Conservation (phyloP, 2,888 invertebrate species). For the Polia nebulosa region DNA sequence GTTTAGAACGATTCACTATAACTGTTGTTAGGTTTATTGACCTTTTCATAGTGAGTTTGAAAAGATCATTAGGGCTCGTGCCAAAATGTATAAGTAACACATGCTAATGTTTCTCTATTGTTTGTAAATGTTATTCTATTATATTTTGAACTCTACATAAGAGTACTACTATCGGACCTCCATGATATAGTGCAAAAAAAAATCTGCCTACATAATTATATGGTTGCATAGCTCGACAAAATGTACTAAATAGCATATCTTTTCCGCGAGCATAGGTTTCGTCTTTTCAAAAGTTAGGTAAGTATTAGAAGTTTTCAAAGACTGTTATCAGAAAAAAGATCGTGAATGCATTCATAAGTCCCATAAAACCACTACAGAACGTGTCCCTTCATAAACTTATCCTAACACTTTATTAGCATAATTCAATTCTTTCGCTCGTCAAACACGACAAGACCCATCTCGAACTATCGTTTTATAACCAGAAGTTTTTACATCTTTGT, state of each 20-base stretch:
- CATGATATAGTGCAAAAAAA: too few relatives aligned
- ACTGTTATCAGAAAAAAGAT: constrained; percentile 5
- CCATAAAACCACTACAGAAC: constrained; percentile 26
- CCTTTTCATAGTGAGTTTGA: constrained; percentile 25
- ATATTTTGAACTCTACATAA: neutral
- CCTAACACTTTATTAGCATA: constrained; percentile 53
- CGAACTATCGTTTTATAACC: constrained; percentile 54
- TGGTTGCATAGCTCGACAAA: too few relatives aligned
- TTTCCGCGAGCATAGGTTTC: too few relatives aligned
- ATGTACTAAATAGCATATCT: too few relatives aligned
- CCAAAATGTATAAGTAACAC: constrained; percentile 26
- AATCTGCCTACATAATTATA: too few relatives aligned
- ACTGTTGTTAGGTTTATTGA: constrained; percentile 26
- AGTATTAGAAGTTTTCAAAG: neutral
- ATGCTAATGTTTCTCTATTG: neutral
- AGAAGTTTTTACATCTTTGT: constrained; percentile 60
- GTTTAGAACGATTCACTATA: neutral
- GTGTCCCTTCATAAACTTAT: constrained; percentile 52
- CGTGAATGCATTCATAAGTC: constrained; percentile 18
- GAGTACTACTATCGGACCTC: too few relatives aligned
- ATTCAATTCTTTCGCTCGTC: constrained; percentile 59
- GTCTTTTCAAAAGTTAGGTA: neutral
- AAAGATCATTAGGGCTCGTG: constrained; percentile 45
- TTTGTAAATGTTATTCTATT: neutral
- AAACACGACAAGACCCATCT: constrained; percentile 55